Evolutionary conservation across 2,888 invertebrate species (phyloP), one percentile per base, ranked within the genome.

Genomic region (Encarsia formosa): DNA sequence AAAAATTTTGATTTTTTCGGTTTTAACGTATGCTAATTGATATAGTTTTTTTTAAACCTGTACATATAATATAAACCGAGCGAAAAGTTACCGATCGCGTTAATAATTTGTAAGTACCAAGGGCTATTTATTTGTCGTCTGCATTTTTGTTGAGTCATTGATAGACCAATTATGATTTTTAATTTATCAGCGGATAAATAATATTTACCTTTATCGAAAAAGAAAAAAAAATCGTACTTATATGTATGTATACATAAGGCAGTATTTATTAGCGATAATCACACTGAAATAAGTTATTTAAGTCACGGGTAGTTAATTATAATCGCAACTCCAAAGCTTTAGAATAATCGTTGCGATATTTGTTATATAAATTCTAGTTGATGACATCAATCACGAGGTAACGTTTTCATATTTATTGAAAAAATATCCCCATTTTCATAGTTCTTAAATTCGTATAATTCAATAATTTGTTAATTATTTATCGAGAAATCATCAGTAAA

Each of bases 251-350:
- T 5, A 66, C 61, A 68, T 70, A 70, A 64, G 68, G 67, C 71
- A 72, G 71, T 71, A 73, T 71, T 67, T 65, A 60, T 56, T 69
- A 71, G 63, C 54, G 57, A 54, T 66, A 66, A 58, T 52, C 49
- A 43, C 47, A 34, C 43, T 41, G 42, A 49, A 52, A 41, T 32
- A 56, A 35, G 26, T 49, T 45, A 45, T 49, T 52, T 55, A 49
- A 52, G 52, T 55, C 45, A 55, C 38, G 46, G 26, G 49, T 52
- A 52, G 8, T 52, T 52, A 37, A 47, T 42, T 20, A 34, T 49
- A 49, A 65, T 63, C 65, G 63, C 62, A 60, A 65, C 67, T 73
- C 72, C 71, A 73, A 73, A 73, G 71, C 65, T 69, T 68, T 72
- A 70, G 70, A 61, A 64, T 70, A 66, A 71, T 61, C 68, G 66